Evolutionary conservation across 2,888 invertebrate species (phyloP), one percentile per base, ranked within the genome.

Genomic region (Folsomia manolachei): DNA sequence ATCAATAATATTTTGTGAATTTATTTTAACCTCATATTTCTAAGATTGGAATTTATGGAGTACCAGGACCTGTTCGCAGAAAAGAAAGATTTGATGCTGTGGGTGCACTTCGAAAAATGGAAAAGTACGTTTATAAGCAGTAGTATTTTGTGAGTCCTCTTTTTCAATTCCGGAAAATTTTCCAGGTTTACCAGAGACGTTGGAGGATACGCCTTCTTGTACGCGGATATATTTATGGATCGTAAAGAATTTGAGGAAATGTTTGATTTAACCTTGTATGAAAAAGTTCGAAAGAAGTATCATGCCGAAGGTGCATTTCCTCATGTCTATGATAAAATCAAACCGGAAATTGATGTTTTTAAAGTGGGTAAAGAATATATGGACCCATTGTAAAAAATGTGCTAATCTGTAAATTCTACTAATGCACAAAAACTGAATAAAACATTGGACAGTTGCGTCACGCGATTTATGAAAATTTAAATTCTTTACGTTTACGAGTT

Each of bases 141-240:
- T 24, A 11, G 27, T 25, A 60, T 27, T 68, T n/a, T 27, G 67
- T 2, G 11, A 26, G 63, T 62, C 53, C n/a, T 70, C 21, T 25
- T 39, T 39, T 39, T 39, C 39, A 39, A 4, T 39, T 39, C 7
- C 14, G 39, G 39, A 9, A 39, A 14, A 60, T 52, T 26, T 64
- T 78, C 4, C 71, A 84, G 84, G 75, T 90, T 90, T 80, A 89
- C 89, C 0, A 84, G 89, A 63, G 87, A 89, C 39, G 87, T 89
- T 1, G 90, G 90, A 0, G 90, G 90, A 0, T 89, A 87, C 81
- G 88, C 89, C 1, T 90, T 90, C 82, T 82, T 90, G 23, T 90
- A 90, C 77, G 90, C 90, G 0, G 90, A 90, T 81, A 89, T 89
- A 56, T 90, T 90, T 80, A 90, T 63, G 63, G 87, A 85, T 0